These are phyloP conservation scores for Acronicta leporina DNA, from an alignment of 2,888 invertebrate species.

Conservation along the genomic window DNA sequence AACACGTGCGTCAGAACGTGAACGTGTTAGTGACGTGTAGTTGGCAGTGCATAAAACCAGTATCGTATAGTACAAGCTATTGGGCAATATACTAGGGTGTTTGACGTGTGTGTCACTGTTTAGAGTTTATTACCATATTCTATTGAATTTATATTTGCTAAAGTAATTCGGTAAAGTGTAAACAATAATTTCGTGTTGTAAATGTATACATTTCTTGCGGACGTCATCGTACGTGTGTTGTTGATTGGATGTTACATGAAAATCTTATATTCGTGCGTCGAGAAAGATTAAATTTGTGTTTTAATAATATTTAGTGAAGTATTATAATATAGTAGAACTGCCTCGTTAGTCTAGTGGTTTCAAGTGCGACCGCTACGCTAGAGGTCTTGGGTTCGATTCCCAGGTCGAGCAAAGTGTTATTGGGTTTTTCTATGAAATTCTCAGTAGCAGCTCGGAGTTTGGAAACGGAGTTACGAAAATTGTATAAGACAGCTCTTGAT, in stretches of 20 bases:
- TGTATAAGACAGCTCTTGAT: no score
- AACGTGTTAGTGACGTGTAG: constrained; percentile 17
- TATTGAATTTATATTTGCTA: constrained; percentile 13
- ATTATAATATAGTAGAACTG: no score
- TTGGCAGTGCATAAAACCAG: constrained; percentile 38
- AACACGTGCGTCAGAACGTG: constrained; percentile 37
- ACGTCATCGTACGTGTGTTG: constrained; percentile 17
- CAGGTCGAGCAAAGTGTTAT: no score
- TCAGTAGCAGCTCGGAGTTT: no score
- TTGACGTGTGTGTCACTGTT: constrained; percentile 26
- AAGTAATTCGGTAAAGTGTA: constrained; percentile 24
- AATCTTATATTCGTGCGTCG: not conserved
- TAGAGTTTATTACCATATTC: constrained; percentile 24
- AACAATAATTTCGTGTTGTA: constrained; percentile 23
- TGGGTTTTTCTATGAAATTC: no score
- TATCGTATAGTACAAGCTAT: constrained; percentile 21
- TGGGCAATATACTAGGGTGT: constrained; percentile 24
- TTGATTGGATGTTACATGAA: constrained; percentile 9
- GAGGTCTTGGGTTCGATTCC: no score
- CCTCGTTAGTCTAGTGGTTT: no score
- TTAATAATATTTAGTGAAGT: no score
- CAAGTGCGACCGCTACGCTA: no score
- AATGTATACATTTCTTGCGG: not conserved
- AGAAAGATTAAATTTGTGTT: no score
- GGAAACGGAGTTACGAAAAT: no score